phyloP scores from a whole-genome alignment of 2,888 invertebrate genomes.

The Agrotis segetum region DNA sequence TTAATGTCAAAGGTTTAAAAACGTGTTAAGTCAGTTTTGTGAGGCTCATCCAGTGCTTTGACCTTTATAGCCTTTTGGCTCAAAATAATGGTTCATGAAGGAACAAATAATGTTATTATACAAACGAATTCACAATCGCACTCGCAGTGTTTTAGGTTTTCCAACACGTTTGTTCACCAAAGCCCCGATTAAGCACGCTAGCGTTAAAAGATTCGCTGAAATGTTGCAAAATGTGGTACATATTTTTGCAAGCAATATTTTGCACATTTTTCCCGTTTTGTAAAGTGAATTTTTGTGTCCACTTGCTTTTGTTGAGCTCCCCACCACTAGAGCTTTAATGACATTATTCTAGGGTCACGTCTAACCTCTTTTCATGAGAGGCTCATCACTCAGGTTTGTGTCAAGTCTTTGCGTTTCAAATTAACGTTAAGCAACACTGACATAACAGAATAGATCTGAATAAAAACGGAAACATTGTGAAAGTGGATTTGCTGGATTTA shows the following conservation, averaged over 20 bases:
- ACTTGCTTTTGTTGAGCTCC: constrained; percentile 47
- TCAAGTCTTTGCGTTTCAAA: constrained; percentile 10
- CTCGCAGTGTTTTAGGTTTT: constrained; percentile 44
- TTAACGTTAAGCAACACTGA: constrained; percentile 18
- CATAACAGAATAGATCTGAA: neutral
- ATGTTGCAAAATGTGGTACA: constrained; percentile 15
- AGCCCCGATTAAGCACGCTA: constrained; percentile 44
- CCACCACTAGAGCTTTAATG: constrained; percentile 34
- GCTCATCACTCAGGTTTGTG: constrained; percentile 27
- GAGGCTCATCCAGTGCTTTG: constrained; percentile 25
- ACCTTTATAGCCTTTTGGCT: constrained; percentile 1
- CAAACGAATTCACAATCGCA: constrained; percentile 48
- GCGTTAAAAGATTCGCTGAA: constrained; percentile 13
- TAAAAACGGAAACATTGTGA: neutral
- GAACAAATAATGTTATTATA: constrained; percentile 50
- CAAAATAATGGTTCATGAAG: constrained; percentile 12
- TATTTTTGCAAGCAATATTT: constrained; percentile 20
- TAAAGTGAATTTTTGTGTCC: constrained; percentile 31
- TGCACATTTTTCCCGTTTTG: constrained; percentile 36
- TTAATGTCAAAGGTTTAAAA: constrained; percentile 24
- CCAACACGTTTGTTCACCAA: constrained; percentile 46
- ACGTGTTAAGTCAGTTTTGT: constrained; percentile 28
- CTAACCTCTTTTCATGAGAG: constrained; percentile 38
- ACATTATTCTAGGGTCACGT: constrained; percentile 50
- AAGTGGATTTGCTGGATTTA: neutral